Percentiles rank a stretch among this genome's conserved stretches.
These are phyloP conservation scores for Ridgeia piscesae DNA, from an alignment of 1,140 invertebrate genomes.

Conservation along the genomic window DNA sequence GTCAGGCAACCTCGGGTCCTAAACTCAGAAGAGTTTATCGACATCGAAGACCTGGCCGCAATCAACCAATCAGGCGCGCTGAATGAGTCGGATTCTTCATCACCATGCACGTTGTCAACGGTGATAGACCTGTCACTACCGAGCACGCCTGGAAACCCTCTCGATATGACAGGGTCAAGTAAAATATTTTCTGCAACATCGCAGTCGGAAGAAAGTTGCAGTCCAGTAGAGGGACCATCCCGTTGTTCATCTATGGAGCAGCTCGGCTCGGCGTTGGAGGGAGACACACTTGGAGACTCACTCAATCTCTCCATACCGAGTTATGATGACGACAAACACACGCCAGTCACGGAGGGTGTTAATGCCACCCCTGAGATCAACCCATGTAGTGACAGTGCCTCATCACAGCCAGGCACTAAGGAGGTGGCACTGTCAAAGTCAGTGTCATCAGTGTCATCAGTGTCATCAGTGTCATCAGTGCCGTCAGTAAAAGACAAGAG, in stretches of 20 bases:
- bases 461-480: constrained; percentile 13
- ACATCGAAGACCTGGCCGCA: not conserved
- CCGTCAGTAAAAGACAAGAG: constrained; percentile 26
- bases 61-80: not conserved
- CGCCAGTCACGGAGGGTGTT: not conserved
- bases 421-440: too few species aligned
- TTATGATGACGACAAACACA: constrained; percentile 7
- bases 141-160: not conserved
- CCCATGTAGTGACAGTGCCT: not conserved
- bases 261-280: not conserved
- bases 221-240: not conserved
- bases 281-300: constrained; percentile 15
- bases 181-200: not conserved
- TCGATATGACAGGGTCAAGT: not conserved
- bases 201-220: not conserved
- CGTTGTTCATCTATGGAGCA: not conserved
- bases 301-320: constrained; percentile 20
- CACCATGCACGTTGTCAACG: not conserved
- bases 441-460: constrained; percentile 10
- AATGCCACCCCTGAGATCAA: not conserved
- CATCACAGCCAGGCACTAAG: not conserved
- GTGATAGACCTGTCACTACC: not conserved
- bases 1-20: not conserved
- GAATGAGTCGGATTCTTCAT: not conserved
- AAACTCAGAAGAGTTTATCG: not conserved